Evolutionary conservation across 2,113 vertebrate species (phyloP).

Genomic region (Tupaia tana): DNA sequence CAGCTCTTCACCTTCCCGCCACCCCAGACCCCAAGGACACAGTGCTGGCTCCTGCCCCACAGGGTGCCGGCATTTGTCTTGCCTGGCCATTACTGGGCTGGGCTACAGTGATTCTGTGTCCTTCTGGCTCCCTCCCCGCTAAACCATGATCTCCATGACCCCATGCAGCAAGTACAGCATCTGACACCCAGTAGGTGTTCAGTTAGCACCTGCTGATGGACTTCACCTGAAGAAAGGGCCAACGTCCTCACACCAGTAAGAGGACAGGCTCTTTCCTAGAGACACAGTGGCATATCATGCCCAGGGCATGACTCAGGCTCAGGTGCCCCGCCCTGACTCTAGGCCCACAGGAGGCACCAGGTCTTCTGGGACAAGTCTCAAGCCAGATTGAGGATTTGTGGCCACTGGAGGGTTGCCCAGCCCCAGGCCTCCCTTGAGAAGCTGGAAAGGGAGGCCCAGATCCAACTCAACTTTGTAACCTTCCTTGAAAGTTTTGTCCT

Average conservation of each 20-base stretch:
- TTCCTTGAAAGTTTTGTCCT: neutral
- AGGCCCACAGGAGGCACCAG: neutral
- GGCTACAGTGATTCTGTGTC: neutral
- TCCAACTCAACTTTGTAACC: neutral
- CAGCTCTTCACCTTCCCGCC: neutral
- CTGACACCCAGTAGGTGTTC: neutral
- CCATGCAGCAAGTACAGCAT: neutral
- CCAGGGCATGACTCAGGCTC: neutral
- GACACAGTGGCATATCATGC: neutral
- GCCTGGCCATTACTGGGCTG: neutral
- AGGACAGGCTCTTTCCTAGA: neutral
- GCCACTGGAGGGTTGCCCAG: neutral
- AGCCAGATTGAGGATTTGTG: slow-evolving; percentile 32
- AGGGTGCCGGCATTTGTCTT: neutral
- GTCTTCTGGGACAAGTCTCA: slow-evolving; percentile 41
- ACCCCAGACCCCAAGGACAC: neutral
- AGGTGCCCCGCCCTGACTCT: neutral
- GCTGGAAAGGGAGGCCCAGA: neutral
- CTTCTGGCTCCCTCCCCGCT: neutral
- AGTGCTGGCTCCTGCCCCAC: neutral
- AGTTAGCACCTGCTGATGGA: neutral
- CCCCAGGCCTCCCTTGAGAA: neutral
- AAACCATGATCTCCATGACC: neutral
- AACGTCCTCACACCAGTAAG: neutral
- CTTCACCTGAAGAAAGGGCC: neutral